These are phyloP conservation scores for Habropoda laboriosa DNA, from an alignment of 1,140 invertebrate species.

Conservation along the genomic window DNA sequence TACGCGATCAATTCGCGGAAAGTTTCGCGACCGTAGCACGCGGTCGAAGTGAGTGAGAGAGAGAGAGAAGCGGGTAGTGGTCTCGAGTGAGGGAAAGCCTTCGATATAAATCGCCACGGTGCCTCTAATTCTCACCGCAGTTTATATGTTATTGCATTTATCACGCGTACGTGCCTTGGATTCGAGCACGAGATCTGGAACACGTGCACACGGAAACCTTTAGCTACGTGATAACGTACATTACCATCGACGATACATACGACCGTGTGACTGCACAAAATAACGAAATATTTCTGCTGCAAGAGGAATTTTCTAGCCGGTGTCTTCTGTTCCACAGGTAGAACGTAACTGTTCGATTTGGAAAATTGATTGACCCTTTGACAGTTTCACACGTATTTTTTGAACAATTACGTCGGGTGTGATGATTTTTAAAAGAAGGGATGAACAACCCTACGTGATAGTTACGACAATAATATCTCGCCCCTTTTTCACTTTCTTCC, in stretches of 20 bases:
- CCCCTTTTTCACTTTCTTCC: no score
- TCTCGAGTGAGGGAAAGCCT: constrained; percentile 34
- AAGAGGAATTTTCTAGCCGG: constrained; percentile 10
- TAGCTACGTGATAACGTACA: constrained; percentile 63
- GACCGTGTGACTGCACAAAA: constrained; percentile 33
- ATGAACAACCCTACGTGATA: no score
- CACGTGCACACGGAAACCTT: constrained; percentile 19
- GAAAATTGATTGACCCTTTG: background rate
- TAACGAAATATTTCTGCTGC: constrained; percentile 53
- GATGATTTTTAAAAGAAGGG: no score
- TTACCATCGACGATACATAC: constrained; percentile 20
- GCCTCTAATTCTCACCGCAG: constrained; percentile 76
- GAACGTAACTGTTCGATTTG: constrained; percentile 32
- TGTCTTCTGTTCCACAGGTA: background rate
- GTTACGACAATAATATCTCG: no score
- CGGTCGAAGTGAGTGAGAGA: background rate
- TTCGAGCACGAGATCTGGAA: constrained; percentile 49
- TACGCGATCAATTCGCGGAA: constrained; percentile 53
- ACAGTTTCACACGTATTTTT: no score
- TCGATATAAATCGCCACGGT: constrained; percentile 66
- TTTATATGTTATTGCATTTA: constrained; percentile 80
- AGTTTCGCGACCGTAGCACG: constrained; percentile 35
- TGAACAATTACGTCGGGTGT: no score
- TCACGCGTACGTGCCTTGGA: constrained; percentile 73
- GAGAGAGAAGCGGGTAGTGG: constrained; percentile 9